phyloP scores from a whole-genome alignment of 2,113 vertebrate species.

The Cebus imitator region DNA sequence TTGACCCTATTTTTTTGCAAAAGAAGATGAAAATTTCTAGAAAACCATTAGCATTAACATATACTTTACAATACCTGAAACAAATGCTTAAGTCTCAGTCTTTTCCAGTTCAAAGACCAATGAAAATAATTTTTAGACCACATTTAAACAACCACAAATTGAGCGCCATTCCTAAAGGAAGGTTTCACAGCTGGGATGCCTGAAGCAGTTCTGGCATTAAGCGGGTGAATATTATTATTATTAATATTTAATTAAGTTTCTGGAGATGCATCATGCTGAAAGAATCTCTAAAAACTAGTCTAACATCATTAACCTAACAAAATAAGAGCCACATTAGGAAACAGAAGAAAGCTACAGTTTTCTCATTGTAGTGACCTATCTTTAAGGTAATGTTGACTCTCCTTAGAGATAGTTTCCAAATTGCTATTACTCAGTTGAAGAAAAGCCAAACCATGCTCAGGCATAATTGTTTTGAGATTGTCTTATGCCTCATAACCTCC shows the following conservation, averaged over 20 bases:
- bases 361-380: not conserved
- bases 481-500: not conserved
- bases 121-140: not conserved
- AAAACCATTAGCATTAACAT: not conserved
- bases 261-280: not conserved
- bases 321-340: constrained; percentile 22
- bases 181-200: not conserved
- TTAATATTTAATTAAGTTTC: constrained; percentile 27
- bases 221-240: not conserved
- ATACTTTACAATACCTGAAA: not conserved
- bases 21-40: constrained; percentile 1
- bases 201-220: constrained; percentile 11
- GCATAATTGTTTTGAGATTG: not conserved
- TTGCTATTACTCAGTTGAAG: not conserved
- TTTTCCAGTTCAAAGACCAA: not conserved
- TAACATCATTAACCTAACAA: constrained; percentile 2
- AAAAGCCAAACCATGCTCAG: not conserved
- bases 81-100: not conserved
- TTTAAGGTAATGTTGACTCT: not conserved
- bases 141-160: not conserved
- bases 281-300: constrained; percentile 8
- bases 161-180: not conserved
- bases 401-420: not conserved
- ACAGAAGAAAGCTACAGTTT: not conserved
- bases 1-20: not conserved